phyloP scores from a whole-genome alignment of 2,113 vertebrate genomes.

The Anguilla japonica region DNA sequence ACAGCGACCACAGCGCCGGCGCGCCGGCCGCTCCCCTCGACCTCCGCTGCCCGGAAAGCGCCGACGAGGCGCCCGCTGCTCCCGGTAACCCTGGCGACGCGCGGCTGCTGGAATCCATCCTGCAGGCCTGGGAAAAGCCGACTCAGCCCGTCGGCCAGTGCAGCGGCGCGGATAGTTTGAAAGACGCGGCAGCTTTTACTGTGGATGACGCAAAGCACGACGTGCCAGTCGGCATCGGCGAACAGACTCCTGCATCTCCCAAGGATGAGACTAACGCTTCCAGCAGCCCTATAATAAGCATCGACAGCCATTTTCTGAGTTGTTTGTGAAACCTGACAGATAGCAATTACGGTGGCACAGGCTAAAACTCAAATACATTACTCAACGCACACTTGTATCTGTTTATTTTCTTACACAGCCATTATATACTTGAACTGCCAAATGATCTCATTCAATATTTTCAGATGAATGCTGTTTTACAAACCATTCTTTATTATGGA shows the following conservation, averaged over 20 bases:
- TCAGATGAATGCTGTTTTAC: neutral
- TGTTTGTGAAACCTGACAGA: neutral
- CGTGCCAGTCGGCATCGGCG: neutral
- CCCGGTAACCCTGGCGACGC: slow-evolving; percentile 29
- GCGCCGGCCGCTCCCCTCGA: neutral
- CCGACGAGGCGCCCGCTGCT: neutral
- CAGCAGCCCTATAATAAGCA: neutral
- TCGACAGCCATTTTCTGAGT: neutral
- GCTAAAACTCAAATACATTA: neutral
- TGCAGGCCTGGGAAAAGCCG: slow-evolving; percentile 3
- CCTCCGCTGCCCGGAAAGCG: neutral
- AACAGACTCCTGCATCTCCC: neutral
- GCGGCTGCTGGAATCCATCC: neutral
- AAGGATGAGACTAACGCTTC: neutral
- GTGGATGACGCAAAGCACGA: neutral
- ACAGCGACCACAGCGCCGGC: slow-evolving; percentile 43
- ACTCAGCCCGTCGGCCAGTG: neutral
- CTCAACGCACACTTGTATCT: neutral
- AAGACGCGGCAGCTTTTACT: neutral
- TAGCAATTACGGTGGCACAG: too few relatives aligned
- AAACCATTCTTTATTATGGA: slow-evolving; percentile 8
- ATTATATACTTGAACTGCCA: neutral
- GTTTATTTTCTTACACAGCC: neutral
- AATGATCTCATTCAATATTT: neutral
- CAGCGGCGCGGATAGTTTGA: neutral